A percentile compares a stretch with the other conserved stretches of the same genome.
Conservation (phyloP, 2,888 invertebrate species). For the Nesidiocoris tenuis region DNA sequence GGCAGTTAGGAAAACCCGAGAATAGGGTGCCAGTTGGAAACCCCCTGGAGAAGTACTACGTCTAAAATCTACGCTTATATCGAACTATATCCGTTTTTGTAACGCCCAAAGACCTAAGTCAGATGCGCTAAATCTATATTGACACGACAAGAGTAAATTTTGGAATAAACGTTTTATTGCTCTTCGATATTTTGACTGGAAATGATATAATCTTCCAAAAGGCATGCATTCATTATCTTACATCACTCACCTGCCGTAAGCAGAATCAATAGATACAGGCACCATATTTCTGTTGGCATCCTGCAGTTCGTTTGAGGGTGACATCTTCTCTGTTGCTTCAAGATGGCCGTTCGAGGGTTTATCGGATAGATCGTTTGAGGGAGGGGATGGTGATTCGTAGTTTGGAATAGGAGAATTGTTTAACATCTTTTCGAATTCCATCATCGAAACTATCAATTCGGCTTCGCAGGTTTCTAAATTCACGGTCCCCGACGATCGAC, state of each 20-base stretch:
- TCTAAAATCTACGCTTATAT: too few relatives aligned
- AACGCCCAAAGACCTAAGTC: too few relatives aligned
- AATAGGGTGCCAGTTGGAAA: too few relatives aligned
- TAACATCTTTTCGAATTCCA: conserved; percentile 51
- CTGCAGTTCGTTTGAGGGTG: background rate
- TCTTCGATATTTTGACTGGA: too few relatives aligned
- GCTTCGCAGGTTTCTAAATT: conserved; percentile 49
- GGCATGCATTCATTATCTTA: background rate
- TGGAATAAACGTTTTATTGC: too few relatives aligned
- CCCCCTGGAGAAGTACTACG: too few relatives aligned
- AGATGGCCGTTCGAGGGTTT: conserved; percentile 24
- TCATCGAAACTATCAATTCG: conserved; percentile 50
- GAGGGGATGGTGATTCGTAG: conserved; percentile 23
- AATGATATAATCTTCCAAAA: too few relatives aligned
- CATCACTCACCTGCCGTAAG: conserved; percentile 82
- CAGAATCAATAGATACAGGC: conserved; percentile 64
- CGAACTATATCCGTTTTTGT: too few relatives aligned
- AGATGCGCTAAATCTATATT: too few relatives aligned
- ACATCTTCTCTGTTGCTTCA: conserved; percentile 22
- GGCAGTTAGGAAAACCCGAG: too few relatives aligned
- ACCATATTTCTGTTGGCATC: conserved; percentile 22
- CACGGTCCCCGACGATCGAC: conserved; percentile 61
- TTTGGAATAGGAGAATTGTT: conserved; percentile 46
- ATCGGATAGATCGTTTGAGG: conserved; percentile 25
- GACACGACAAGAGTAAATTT: too few relatives aligned